A percentile compares a stretch with the other conserved stretches of the same genome.
Conservation (phyloP, 2,888 invertebrate species). For the Xestia xanthographa region DNA sequence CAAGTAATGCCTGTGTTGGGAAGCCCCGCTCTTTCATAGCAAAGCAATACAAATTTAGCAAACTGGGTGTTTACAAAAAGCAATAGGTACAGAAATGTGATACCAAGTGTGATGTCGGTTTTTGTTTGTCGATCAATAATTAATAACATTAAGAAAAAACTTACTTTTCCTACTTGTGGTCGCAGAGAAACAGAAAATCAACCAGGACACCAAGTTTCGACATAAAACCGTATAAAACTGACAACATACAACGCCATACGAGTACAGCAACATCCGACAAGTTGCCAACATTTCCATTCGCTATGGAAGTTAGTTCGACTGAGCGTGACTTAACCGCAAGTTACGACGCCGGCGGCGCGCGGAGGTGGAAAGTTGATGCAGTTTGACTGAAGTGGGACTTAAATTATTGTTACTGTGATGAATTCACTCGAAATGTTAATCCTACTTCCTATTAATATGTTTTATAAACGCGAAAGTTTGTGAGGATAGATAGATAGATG, state of each 20-base stretch:
- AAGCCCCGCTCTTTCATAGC: no score
- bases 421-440: constrained; percentile 3
- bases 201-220: constrained; percentile 16
- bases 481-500: no score
- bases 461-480: no score
- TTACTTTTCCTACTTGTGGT: neutral
- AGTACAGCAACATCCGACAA: constrained; percentile 37
- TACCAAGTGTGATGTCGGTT: neutral
- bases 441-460: no score
- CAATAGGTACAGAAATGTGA: no score
- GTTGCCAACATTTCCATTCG: constrained; percentile 45
- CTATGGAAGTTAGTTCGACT: constrained; percentile 43
- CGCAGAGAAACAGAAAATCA: constrained; percentile 1
- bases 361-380: constrained; percentile 17
- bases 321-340: constrained; percentile 24
- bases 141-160: neutral
- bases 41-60: no score
- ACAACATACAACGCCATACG: constrained; percentile 4
- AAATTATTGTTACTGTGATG: constrained; percentile 2
- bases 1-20: no score
- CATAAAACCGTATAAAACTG: constrained; percentile 27
- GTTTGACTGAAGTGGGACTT: constrained; percentile 18
- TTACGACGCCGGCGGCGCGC: constrained; percentile 5
- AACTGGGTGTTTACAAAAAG: no score
- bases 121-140: neutral